Conservation (phyloP, 1,140 invertebrate species). For the Cataglyphis hispanica region DNA sequence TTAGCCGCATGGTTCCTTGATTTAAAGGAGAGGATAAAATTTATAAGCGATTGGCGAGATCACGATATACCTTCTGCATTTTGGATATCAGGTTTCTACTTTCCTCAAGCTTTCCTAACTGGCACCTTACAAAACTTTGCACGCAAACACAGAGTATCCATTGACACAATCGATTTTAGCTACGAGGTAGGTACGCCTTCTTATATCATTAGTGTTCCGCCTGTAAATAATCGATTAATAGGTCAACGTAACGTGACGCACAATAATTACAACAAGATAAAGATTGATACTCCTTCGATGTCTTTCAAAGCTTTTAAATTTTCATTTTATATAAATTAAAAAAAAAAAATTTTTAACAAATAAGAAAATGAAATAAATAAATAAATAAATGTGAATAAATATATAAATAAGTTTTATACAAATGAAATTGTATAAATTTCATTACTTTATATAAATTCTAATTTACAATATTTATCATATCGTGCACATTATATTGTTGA, state of each 20-base stretch:
- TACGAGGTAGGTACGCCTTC: conserved; percentile 90
- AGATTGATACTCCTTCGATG: not conserved
- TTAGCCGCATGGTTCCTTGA: conserved; percentile 89
- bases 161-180: conserved; percentile 91
- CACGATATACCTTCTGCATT: conserved; percentile 91
- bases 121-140: conserved; percentile 94
- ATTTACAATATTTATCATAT: not conserved
- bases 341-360: too few species aligned
- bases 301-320: not conserved
- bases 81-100: conserved; percentile 95
- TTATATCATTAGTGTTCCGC: not conserved
- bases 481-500: not conserved
- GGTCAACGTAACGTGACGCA: not conserved
- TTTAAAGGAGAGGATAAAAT: conserved; percentile 88
- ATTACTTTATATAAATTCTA: not conserved
- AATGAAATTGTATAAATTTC: not conserved
- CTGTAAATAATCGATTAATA: conserved; percentile 44
- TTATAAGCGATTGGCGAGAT: conserved; percentile 90
- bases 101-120: conserved; percentile 95
- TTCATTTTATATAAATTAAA: not conserved
- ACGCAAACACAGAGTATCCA: conserved; percentile 91
- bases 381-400: too few species aligned
- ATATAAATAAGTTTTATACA: too few species aligned
- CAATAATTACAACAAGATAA: conserved; percentile 11
- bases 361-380: too few species aligned